Base-by-base conservation (phyloP, 1,140 invertebrate species). In the Neelides sp. region DNA sequence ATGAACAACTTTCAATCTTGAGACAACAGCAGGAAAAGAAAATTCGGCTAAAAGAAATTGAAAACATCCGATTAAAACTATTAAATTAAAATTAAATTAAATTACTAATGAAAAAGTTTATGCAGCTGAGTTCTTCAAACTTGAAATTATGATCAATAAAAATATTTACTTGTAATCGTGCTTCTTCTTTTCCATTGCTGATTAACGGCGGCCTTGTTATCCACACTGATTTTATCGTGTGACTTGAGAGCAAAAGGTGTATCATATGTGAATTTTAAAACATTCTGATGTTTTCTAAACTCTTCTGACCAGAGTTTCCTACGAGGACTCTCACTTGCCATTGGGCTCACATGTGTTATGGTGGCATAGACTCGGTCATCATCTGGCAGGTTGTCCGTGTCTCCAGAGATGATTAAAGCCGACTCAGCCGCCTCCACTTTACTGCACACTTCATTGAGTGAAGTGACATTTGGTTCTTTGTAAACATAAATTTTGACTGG, bases 381-480 rank as follows among this genome's bases (percentile, higher is more conserved):
- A 50, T 61, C 55, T n/a, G 49, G 51, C 7, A 57, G 20, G 27
- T 47, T 52, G 26, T 61, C 59, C 3, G 46, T 22, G 23, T 55
- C 52, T 2, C 58, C 58, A 37, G 58, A 56, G 10, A 61, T 50
- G 23, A 61, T 57, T 30, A 47, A 22, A 20, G 55, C 59, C 32
- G 41, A 46, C 27, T 61, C 59, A 7, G 59, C 39, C 34, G 43
- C 34, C 40, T 61, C 59, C 8, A 61, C 52, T 48, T 61, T 61
- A n/a, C 20, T 50, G 47, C 55, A 57, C 7, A 61, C 55, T 41
- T 61, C 59, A 47, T 50, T 57, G 13, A 61, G 30, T 5, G 59
- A 57, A n/a, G 59, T 61, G 8, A 61, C 59, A 46, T 61, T 57
- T 0, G 59, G 59, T 36, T 61, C 59, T 42, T 61, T 61, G 37